phyloP scores from a whole-genome alignment of 2,797 vertebrate species.

The Oreortyx pictus region DNA sequence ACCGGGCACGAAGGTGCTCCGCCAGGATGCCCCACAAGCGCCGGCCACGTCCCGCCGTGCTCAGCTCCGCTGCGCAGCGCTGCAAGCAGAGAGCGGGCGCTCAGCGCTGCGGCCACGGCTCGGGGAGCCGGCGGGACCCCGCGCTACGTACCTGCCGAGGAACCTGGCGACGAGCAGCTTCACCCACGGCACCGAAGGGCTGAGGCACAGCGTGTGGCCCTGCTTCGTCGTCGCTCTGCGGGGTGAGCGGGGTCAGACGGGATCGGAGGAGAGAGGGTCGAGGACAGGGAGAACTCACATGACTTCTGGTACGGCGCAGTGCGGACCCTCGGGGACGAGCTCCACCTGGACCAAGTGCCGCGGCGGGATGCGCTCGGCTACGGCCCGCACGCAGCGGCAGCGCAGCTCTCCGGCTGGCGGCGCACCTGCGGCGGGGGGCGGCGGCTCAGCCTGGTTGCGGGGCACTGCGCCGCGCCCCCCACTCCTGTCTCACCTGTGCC shows the following conservation, averaged over 20 bases:
- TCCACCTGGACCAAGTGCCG: not conserved
- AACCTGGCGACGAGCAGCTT: not conserved
- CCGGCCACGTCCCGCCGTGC: not conserved
- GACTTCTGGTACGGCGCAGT: conserved; percentile 7
- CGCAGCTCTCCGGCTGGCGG: conserved; percentile 58
- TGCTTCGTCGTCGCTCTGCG: not conserved
- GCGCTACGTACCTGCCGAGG: not conserved
- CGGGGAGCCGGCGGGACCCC: not conserved
- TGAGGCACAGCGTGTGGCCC: not conserved
- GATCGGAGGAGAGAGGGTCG: not conserved
- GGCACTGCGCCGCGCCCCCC: accelerated
- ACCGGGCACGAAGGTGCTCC: not conserved
- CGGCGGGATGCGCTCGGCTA: not conserved
- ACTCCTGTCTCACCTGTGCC: no score
- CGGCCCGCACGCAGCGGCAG: conserved; percentile 62
- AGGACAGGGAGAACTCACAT: not conserved
- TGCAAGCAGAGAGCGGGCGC: not conserved
- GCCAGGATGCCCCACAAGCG: no score
- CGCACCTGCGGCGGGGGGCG: not conserved
- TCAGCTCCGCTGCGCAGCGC: not conserved
- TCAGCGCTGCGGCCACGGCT: not conserved
- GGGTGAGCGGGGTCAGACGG: not conserved
- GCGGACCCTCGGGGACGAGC: not conserved
- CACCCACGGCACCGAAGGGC: not conserved
- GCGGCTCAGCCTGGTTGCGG: not conserved